A percentile compares a stretch with the other conserved stretches of the same genome.
phyloP scores from a whole-genome alignment of 2,113 vertebrate genomes.

The Theristicus caerulescens region DNA sequence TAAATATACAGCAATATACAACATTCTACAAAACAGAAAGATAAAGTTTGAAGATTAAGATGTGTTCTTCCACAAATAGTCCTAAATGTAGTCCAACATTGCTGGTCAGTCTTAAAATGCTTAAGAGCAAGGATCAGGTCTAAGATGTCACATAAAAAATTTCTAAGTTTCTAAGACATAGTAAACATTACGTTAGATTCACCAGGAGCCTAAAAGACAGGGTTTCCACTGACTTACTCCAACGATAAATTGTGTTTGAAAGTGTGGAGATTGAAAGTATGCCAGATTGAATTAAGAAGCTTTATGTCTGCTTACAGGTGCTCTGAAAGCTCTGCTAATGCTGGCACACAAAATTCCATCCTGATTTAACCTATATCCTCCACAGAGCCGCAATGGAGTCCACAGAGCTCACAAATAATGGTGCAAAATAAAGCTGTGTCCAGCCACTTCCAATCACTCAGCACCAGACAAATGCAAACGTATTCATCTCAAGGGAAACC shows the following conservation, averaged over 20 bases:
- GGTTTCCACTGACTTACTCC: neutral
- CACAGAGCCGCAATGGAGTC: neutral
- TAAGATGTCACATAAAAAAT: neutral
- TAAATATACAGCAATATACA: neutral
- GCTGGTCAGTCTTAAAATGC: neutral
- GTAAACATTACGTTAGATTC: neutral
- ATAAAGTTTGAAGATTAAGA: neutral
- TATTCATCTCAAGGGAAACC: neutral
- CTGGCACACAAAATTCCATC: neutral
- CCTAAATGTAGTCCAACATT: neutral
- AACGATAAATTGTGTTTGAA: neutral
- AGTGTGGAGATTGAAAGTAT: neutral
- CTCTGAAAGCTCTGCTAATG: slow-evolving; percentile 35
- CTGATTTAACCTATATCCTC: slow-evolving; percentile 4
- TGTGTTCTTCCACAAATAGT: neutral
- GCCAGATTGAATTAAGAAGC: slow-evolving; percentile 17
- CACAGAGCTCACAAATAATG: neutral
- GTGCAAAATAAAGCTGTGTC: neutral
- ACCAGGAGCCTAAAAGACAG: neutral
- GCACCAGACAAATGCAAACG: neutral
- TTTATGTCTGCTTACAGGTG: slow-evolving; percentile 14
- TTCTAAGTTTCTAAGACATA: neutral
- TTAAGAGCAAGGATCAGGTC: neutral
- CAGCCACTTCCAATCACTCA: neutral
- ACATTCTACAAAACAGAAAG: neutral